Percentiles rank a stretch among this genome's conserved stretches.
Conservation (phyloP, 2,888 invertebrate genomes). For the Craniophora ligustri region DNA sequence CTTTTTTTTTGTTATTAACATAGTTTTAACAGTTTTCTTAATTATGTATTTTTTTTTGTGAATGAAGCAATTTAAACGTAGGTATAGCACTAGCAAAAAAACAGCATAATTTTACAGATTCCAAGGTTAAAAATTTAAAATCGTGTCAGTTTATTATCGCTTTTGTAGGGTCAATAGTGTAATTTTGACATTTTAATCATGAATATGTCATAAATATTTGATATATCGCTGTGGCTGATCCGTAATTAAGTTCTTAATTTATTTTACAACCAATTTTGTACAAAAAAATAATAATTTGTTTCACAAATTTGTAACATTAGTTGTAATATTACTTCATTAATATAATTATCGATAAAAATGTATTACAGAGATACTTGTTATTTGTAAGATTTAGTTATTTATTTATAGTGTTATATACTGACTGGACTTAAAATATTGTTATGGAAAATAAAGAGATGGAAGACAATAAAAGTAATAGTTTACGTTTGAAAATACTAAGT, state of each 20-base stretch:
- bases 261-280: conserved; percentile 1
- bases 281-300: neutral
- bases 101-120: neutral
- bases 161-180: conserved; percentile 14
- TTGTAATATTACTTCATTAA: neutral
- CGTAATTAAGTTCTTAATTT: conserved; percentile 9
- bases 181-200: conserved; percentile 19
- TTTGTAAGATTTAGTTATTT: neutral
- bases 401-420: neutral
- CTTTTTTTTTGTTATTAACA: too few relatives aligned
- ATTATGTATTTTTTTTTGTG: too few relatives aligned
- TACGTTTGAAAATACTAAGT: too few relatives aligned
- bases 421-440: neutral
- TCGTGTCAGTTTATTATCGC: conserved; percentile 13
- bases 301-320: conserved; percentile 7
- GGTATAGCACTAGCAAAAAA: too few relatives aligned
- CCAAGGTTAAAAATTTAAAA: neutral
- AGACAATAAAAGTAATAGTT: too few relatives aligned
- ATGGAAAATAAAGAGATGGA: neutral
- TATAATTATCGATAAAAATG: neutral
- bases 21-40: too few relatives aligned
- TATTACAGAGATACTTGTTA: neutral
- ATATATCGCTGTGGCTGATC: conserved; percentile 7
- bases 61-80: too few relatives aligned
- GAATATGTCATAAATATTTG: conserved; percentile 9